Evolutionary conservation across 2,113 vertebrate species (phyloP).

Genomic region (Desmodus rotundus): DNA sequence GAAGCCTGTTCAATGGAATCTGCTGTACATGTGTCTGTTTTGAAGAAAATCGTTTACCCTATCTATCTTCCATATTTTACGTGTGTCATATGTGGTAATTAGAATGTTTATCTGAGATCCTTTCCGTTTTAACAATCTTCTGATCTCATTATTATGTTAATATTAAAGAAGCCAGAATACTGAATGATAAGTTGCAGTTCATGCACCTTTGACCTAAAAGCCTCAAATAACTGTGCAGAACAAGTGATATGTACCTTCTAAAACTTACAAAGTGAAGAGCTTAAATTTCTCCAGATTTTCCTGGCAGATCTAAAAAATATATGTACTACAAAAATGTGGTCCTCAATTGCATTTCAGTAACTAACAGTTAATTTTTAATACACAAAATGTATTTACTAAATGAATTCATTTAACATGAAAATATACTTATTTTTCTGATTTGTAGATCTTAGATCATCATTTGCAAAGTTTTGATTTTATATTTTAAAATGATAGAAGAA

Average conservation of each 20-base stretch:
- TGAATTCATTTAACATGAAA: conserved; percentile 64
- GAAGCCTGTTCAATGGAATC: background rate
- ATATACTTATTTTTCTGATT: conserved; percentile 70
- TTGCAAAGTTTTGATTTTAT: conserved; percentile 30
- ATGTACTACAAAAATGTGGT: background rate
- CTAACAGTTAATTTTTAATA: background rate
- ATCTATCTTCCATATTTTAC: background rate
- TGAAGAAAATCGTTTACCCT: background rate
- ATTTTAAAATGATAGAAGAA: conserved; percentile 51
- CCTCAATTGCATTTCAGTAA: background rate
- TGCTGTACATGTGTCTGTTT: background rate
- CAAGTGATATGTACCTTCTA: background rate
- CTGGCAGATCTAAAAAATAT: background rate
- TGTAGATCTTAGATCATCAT: conserved; percentile 49
- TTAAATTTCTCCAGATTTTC: background rate
- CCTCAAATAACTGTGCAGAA: background rate
- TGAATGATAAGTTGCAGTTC: background rate
- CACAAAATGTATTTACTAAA: background rate
- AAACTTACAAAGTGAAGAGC: background rate
- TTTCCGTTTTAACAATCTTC: background rate
- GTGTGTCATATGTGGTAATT: background rate
- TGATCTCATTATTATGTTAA: background rate
- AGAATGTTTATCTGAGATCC: background rate
- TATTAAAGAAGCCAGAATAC: background rate
- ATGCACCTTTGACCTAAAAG: background rate